These are phyloP conservation scores for Diadumene lineata DNA, from an alignment of 92 coral and sea anemone genomes.

Conservation along the genomic window DNA sequence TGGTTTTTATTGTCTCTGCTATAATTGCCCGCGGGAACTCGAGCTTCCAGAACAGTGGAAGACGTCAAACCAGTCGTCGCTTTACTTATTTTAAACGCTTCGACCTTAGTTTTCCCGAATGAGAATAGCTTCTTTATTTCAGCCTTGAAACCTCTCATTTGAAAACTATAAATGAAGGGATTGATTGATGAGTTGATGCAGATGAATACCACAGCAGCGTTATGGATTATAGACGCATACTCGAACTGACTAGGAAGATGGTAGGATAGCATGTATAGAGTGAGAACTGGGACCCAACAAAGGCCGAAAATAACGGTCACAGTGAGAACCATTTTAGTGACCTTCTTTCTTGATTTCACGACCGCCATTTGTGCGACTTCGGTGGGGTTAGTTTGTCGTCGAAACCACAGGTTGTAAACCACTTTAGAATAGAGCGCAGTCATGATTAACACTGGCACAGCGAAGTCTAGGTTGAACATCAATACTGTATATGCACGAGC, in stretches of 20 bases:
- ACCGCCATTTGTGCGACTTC: constrained; percentile 28
- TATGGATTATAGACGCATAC: constrained; percentile 41
- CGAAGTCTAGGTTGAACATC: constrained; percentile 41
- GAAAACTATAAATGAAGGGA: constrained; percentile 37
- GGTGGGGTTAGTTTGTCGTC: constrained; percentile 1
- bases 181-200: constrained; percentile 39
- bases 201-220: constrained; percentile 37
- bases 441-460: constrained; percentile 35
- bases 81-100: neutral
- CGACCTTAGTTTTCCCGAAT: neutral
- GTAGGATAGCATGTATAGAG: constrained; percentile 40
- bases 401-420: constrained; percentile 34
- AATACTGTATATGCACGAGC: constrained; percentile 36
- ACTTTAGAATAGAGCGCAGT: constrained; percentile 28
- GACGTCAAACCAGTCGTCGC: neutral
- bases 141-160: constrained; percentile 32
- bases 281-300: constrained; percentile 45
- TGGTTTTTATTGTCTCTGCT: neutral
- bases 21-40: neutral
- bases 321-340: constrained; percentile 40
- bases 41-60: neutral
- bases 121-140: constrained; percentile 24
- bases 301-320: constrained; percentile 45
- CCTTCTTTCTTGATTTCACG: constrained; percentile 28
- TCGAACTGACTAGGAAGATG: constrained; percentile 34